phyloP scores from a whole-genome alignment of 1,140 invertebrate species.

The Chelonus insularis region DNA sequence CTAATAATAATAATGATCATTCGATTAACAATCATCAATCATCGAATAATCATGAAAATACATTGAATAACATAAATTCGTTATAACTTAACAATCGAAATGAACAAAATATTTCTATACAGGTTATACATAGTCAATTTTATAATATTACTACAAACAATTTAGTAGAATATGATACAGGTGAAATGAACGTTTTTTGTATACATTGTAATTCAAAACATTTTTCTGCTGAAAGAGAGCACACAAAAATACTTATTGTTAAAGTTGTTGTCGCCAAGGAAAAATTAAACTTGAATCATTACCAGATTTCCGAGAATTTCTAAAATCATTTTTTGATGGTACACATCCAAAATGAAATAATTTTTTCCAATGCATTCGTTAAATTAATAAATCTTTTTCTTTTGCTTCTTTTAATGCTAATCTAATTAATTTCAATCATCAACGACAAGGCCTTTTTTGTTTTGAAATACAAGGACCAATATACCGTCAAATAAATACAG shows the following conservation, averaged over 20 bases:
- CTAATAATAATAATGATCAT: too few relatives aligned
- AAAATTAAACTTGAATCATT: conserved; percentile 3
- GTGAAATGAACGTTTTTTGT: conserved; percentile 6
- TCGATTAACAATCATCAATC: too few relatives aligned
- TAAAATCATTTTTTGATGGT: conserved; percentile 6
- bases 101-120: too few relatives aligned
- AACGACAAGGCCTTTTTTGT: conserved; percentile 8
- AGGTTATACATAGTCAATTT: too few relatives aligned
- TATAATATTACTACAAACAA: too few relatives aligned
- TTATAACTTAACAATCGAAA: too few relatives aligned
- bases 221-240: conserved; percentile 15
- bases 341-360: conserved; percentile 10
- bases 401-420: conserved; percentile 24
- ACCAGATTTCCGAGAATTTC: not conserved
- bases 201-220: conserved; percentile 12
- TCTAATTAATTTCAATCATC: conserved; percentile 5
- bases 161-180: not conserved
- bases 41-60: too few relatives aligned
- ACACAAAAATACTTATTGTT: conserved; percentile 6
- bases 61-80: too few relatives aligned
- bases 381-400: conserved; percentile 10
- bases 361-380: conserved; percentile 19
- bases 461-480: conserved; percentile 17
- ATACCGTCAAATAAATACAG: not conserved
- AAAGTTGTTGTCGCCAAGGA: conserved; percentile 19